Conservation (phyloP, 2,888 invertebrate genomes). For the Netelia virgata region DNA sequence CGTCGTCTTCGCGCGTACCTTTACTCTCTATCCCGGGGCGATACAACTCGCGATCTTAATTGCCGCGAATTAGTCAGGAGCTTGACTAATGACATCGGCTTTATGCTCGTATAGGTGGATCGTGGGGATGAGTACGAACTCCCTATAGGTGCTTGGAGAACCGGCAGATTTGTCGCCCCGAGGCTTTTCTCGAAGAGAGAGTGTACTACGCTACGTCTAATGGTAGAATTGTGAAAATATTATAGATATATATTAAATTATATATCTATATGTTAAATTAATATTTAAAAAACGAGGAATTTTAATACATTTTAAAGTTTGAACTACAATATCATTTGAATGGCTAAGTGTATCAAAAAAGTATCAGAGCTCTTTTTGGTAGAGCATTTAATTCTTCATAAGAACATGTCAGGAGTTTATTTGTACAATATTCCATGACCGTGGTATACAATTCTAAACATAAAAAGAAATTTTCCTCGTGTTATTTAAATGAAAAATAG, state of each 20-base stretch:
- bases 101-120: conserved; percentile 68
- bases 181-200: conserved; percentile 69
- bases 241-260: conserved; percentile 31
- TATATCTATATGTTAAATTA: too few species aligned
- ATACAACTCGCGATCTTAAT: conserved; percentile 75
- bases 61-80: conserved; percentile 79
- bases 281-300: too few species aligned
- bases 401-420: too few species aligned
- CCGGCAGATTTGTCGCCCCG: conserved; percentile 73
- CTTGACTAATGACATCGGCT: conserved; percentile 78
- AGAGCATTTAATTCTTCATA: too few species aligned
- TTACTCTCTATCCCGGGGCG: conserved; percentile 61
- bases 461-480: too few species aligned
- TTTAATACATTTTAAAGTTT: too few species aligned
- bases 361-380: too few species aligned
- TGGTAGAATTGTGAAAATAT: conserved; percentile 13
- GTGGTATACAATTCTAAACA: too few species aligned
- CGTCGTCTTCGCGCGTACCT: conserved; percentile 47
- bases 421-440: too few species aligned
- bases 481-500: too few species aligned
- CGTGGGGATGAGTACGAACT: conserved; percentile 50
- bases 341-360: too few species aligned
- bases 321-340: too few species aligned
- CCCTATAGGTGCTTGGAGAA: conserved; percentile 25
- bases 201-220: conserved; percentile 4